Percentiles rank a stretch among this genome's conserved stretches.
phyloP scores from a whole-genome alignment of 1,140 invertebrate species.

The Conus betulinus region DNA sequence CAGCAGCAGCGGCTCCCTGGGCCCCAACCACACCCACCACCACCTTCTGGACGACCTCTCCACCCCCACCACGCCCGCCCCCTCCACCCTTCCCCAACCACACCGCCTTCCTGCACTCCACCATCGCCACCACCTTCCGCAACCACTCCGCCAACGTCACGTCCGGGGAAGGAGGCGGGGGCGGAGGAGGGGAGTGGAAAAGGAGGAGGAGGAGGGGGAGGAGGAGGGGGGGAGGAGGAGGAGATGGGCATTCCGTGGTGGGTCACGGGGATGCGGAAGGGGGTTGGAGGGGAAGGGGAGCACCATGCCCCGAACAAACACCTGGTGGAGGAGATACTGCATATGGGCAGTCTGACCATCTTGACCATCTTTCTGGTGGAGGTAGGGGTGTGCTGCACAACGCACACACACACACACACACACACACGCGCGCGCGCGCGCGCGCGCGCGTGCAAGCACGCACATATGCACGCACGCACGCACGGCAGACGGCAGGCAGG shows the following conservation, averaged over 20 bases:
- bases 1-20: not conserved
- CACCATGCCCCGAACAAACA: conserved; percentile 50
- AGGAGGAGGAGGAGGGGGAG: not conserved
- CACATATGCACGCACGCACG: too few relatives aligned
- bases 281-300: not conserved
- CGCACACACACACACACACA: too few relatives aligned
- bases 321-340: conserved; percentile 59
- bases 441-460: too few relatives aligned
- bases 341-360: conserved; percentile 66
- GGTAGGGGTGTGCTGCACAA: conserved; percentile 40
- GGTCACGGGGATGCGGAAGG: not conserved
- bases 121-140: conserved; percentile 14
- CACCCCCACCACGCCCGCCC: not conserved
- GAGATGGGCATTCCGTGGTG: not conserved
- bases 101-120: not conserved
- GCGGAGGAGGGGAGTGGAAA: not conserved
- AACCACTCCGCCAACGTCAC: not conserved
- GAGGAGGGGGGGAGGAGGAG: not conserved
- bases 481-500: too few relatives aligned
- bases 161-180: not conserved
- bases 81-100: conserved; percentile 18
- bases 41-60: not conserved
- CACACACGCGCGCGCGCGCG: too few relatives aligned
- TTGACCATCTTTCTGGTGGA: conserved; percentile 68
- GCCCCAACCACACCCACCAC: not conserved